Evolutionary conservation across 2,113 vertebrate genomes (phyloP), one percentile per base, ranked within the genome.

Genomic region (Eolophus roseicapilla): DNA sequence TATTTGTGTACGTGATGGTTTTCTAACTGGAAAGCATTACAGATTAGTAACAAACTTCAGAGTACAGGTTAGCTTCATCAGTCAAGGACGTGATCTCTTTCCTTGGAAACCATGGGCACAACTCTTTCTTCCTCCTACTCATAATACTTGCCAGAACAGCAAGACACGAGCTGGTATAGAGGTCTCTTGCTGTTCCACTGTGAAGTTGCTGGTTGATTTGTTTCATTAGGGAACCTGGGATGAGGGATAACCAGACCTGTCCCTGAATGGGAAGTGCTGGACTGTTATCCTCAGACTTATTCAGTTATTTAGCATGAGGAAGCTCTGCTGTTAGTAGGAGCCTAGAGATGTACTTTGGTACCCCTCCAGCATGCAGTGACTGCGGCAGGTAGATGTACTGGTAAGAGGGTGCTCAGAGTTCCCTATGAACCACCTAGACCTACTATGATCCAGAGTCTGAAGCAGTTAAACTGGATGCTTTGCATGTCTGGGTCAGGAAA

Each of bases 1-100:
- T 73, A 1, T 49, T 70, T 75, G 24, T 70, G 21, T 18, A 17
- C 0, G 0, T 59, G 28, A 7, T 73, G 8, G 15, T 25, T 82
- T 94, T 33, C 43, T 88, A 50, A 53, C 21, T 43, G n/a, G 69
- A 70, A 79, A 13, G 14, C 19, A 28, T 41, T 59, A 3, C 0
- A 24, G 13, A 17, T 52, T 23, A 33, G 31, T 33, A 57, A 57
- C 24, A 63, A 37, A 82, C 4, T 53, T 49, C 16, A 44, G 62
- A 31, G 31, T 53, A 3, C 0, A n/a, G 10, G 5, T 53, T 29
- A 75, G 14, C 17, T 93, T 41, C 10, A 15, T 53, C 18, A 19
- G 46, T 68, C n/a, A 52, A 67, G 64, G 11, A 3, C 9, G 1
- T 2, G 1, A 19, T 64, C 14, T 41, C 16, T 6, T 7, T 24